Evolutionary conservation across 2,888 invertebrate genomes (phyloP).

Genomic region (Cremastobaeus sp.): DNA sequence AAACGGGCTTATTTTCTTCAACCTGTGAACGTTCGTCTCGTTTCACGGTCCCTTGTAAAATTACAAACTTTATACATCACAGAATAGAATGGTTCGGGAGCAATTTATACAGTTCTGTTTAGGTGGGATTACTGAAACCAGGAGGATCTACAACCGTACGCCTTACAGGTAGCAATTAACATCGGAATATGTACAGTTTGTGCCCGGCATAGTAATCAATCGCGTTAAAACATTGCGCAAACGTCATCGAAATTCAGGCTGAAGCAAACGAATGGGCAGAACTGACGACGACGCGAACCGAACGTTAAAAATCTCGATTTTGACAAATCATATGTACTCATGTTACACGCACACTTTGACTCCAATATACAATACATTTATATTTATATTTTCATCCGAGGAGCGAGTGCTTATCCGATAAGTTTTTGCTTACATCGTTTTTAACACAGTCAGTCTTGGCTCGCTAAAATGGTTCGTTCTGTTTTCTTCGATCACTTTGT

Average conservation of each 20-base stretch:
- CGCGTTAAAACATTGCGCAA: slow-evolving; percentile 11
- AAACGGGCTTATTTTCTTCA: slow-evolving; percentile 23
- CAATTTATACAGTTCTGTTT: slow-evolving; percentile 23
- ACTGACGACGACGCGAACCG: slow-evolving; percentile 15
- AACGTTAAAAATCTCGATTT: background rate
- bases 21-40: slow-evolving; percentile 17
- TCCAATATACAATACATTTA: slow-evolving; percentile 51
- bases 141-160: slow-evolving; percentile 8
- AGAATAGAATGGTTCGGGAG: slow-evolving; percentile 37
- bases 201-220: slow-evolving; percentile 11
- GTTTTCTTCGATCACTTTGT: slow-evolving; percentile 17
- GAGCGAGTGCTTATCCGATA: slow-evolving; percentile 38
- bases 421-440: slow-evolving; percentile 50
- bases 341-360: slow-evolving; percentile 31
- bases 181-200: slow-evolving; percentile 47
- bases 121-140: slow-evolving; percentile 10
- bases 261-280: slow-evolving; percentile 14
- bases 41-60: slow-evolving; percentile 24
- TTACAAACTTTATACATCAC: slow-evolving; percentile 55
- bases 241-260: slow-evolving; percentile 24
- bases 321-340: background rate
- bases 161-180: slow-evolving; percentile 25
- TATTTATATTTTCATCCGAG: slow-evolving; percentile 42
- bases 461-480: slow-evolving; percentile 62
- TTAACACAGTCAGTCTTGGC: slow-evolving; percentile 71